phyloP scores from a whole-genome alignment of 2,888 invertebrate species.

The Pristionchus mayeri region DNA sequence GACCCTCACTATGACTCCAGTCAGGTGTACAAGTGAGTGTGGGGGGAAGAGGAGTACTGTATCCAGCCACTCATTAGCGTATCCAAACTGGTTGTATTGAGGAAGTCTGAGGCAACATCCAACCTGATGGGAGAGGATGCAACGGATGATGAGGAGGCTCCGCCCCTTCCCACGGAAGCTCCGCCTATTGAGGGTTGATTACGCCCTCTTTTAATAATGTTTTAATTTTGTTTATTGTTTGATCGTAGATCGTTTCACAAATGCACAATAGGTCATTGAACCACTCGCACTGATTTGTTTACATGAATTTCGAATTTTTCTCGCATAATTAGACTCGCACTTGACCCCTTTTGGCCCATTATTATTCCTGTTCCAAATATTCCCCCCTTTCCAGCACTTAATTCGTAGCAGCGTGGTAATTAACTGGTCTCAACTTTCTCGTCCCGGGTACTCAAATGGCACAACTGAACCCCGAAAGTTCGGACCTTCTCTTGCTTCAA shows the following conservation, averaged over 20 bases:
- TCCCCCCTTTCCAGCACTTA: not conserved
- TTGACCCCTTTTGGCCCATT: conserved; percentile 32
- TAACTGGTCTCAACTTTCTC: conserved; percentile 42
- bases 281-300: conserved; percentile 8
- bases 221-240: conserved; percentile 30
- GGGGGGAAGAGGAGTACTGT: not conserved
- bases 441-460: conserved; percentile 40
- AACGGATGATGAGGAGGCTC: conserved; percentile 49
- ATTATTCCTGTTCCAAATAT: not conserved
- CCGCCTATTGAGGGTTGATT: conserved; percentile 24
- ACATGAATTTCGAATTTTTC: not conserved
- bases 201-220: not conserved
- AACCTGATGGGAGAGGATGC: conserved; percentile 48
- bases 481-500: conserved; percentile 11
- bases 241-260: conserved; percentile 29
- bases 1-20: conserved; percentile 35
- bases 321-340: conserved; percentile 23
- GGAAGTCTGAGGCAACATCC: conserved; percentile 45
- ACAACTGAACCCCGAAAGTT: conserved; percentile 1
- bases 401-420: conserved; percentile 33
- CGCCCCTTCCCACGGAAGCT: conserved; percentile 47
- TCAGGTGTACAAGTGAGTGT: conserved; percentile 29
- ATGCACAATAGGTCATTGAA: not conserved
- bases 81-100: not conserved
- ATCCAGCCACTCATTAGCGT: not conserved